These are phyloP conservation scores for Triplophysa siluroides DNA, from an alignment of 2,113 vertebrate species.

Conservation along the genomic window DNA sequence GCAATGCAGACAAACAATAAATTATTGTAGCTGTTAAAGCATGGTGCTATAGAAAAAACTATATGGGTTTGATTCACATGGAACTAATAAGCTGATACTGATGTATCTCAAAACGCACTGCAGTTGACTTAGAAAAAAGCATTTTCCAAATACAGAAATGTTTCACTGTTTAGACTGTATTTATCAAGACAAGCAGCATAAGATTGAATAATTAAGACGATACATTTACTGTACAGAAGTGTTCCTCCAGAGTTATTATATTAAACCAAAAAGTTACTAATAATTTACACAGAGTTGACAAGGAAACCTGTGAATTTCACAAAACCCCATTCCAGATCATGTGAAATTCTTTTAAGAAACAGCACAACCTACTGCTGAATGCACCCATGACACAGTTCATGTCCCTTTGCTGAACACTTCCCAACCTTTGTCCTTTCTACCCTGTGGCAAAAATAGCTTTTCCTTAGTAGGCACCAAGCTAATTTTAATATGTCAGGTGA, in stretches of 20 bases:
- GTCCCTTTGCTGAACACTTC: neutral
- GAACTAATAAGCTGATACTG: no score
- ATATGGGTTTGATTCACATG: no score
- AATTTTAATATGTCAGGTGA: neutral
- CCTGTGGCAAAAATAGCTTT: no score
- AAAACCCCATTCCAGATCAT: conserved; percentile 26
- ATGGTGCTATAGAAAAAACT: no score
- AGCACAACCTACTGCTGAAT: conserved; percentile 56
- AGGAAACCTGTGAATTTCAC: conserved; percentile 12
- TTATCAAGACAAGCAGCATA: no score
- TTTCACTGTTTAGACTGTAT: no score
- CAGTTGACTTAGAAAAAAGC: no score
- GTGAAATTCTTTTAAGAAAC: conserved; percentile 40
- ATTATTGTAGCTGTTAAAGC: no score
- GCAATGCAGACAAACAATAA: no score
- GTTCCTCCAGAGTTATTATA: neutral
- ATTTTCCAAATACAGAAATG: no score
- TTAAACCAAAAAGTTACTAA: no score
- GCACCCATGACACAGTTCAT: neutral
- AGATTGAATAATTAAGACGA: neutral
- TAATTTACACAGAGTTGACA: neutral
- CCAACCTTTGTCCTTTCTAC: conserved; percentile 1
- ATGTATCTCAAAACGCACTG: no score
- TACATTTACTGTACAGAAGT: neutral
- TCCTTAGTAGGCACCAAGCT: neutral